These are phyloP conservation scores for Pseudorhombus dupliciocellatus DNA, from an alignment of 2,113 vertebrate genomes.

Conservation along the genomic window DNA sequence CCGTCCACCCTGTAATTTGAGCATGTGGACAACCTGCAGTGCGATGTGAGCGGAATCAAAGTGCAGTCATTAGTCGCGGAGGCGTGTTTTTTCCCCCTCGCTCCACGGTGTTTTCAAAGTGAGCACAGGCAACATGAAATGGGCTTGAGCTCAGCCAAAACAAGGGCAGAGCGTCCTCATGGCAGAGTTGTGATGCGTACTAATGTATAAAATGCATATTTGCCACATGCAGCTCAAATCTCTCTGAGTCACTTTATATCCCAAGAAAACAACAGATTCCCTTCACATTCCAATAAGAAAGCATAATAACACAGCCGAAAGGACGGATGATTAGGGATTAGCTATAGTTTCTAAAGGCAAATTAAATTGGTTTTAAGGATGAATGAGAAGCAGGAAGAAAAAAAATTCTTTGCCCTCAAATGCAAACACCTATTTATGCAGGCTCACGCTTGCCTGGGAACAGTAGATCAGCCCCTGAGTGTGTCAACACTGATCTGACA, in stretches of 20 bases:
- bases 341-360: slow-evolving; percentile 41
- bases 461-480: slow-evolving; percentile 57
- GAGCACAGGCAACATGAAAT: slow-evolving; percentile 12
- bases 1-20: slow-evolving; percentile 51
- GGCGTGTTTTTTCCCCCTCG: slow-evolving; percentile 26
- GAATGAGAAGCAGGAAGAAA: slow-evolving; percentile 20
- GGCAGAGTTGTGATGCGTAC: neutral
- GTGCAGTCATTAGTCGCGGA: slow-evolving; percentile 49
- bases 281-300: slow-evolving; percentile 3
- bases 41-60: slow-evolving; percentile 67
- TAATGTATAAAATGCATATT: slow-evolving; percentile 18
- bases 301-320: slow-evolving; percentile 18
- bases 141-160: slow-evolving; percentile 20
- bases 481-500: slow-evolving; percentile 69
- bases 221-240: slow-evolving; percentile 6
- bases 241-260: neutral
- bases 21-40: slow-evolving; percentile 54
- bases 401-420: slow-evolving; percentile 45
- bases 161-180: slow-evolving; percentile 43
- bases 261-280: slow-evolving; percentile 7
- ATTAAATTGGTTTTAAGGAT: slow-evolving; percentile 43
- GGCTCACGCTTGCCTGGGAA: slow-evolving; percentile 72
- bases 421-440: slow-evolving; percentile 76
- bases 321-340: slow-evolving; percentile 49
- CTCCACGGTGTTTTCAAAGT: slow-evolving; percentile 32